phyloP scores from a whole-genome alignment of 1,140 invertebrate species.

The Paralvinella palmiformis region DNA sequence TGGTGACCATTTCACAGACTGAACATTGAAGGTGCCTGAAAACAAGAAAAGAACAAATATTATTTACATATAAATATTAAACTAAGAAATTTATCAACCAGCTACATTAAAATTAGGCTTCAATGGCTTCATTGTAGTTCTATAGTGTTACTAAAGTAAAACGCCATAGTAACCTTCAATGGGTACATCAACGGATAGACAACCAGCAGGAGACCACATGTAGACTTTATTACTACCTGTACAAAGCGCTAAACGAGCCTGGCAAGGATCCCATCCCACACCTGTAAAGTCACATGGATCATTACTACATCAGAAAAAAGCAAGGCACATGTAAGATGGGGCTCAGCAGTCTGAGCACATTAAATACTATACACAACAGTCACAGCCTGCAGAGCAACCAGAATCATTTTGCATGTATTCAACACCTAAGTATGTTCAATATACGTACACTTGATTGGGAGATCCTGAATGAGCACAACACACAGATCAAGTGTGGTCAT shows the following conservation, averaged over 20 bases:
- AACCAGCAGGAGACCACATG: slow-evolving; percentile 49
- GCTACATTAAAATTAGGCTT: not conserved
- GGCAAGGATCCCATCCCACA: slow-evolving; percentile 46
- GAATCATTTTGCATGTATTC: too few relatives aligned
- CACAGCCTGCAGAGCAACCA: too few relatives aligned
- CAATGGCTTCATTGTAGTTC: not conserved
- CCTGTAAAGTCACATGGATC: slow-evolving; percentile 18
- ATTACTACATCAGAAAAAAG: not conserved
- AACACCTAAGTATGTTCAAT: too few relatives aligned
- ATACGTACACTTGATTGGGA: slow-evolving; percentile 43
- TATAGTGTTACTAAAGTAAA: not conserved
- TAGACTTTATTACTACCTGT: slow-evolving; percentile 48
- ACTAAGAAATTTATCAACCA: not conserved
- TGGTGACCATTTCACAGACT: slow-evolving; percentile 41
- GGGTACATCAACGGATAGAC: slow-evolving; percentile 46
- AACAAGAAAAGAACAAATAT: slow-evolving; percentile 5
- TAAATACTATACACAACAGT: too few relatives aligned
- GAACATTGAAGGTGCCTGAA: slow-evolving; percentile 40
- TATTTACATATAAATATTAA: not conserved
- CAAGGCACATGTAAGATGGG: not conserved
- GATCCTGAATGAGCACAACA: slow-evolving; percentile 40
- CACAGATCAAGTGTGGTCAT: slow-evolving; percentile 34
- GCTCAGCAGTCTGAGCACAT: too few relatives aligned
- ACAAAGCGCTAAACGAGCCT: slow-evolving; percentile 42
- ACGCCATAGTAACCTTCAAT: slow-evolving; percentile 34